Evolutionary conservation across 2,113 vertebrate genomes (phyloP), one percentile per base, ranked within the genome.

Genomic region (Dasyornis broadbenti): DNA sequence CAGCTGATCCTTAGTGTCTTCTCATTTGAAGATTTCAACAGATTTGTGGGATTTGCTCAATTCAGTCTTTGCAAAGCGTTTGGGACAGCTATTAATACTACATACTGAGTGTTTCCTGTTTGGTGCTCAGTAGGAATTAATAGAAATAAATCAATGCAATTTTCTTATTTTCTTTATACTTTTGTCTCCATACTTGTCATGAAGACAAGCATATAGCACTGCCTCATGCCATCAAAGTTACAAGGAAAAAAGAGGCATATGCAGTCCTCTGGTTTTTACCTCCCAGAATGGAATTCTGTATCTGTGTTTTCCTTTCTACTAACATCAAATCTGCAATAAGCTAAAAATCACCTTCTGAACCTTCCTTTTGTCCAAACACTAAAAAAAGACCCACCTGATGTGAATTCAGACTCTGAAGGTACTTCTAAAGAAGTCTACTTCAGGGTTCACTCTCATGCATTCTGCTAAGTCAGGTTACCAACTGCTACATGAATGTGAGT

Each of bases 381-480:
- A 69, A 70, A 94, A 78, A 64, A 94, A 82, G 49, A 86, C 27
- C 9, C 24, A 53, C 5, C 39, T 88, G 47, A 89, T 81, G 6
- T 79, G 79, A 96, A 82, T 90, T 94, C 83, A 90, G 23, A 63
- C 77, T 96, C 79, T 76, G 66, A 91, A 95, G 44, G 53, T 80
- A 64, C 49, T 75, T 75, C 45, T 65, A 47, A 86, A 94, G 78
- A 75, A 95, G 78, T 45, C 78, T 71, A 23, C 77, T 42, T 82
- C 49, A 18, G 6, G 40, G 37, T 82, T 93, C 5, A 1, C 63
- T 96, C 72, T 71, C 61, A 63, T 24, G 31, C 17, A 3, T 54
- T 89, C 69, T 78, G n/a, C 37, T 72, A 91, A 81, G 19, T 23
- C 44, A 66, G 42, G 22, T 52, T 47, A 66, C 10, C 31, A 79